Evolutionary conservation across 2,888 invertebrate species (phyloP).

Genomic region (Allygus modestus): DNA sequence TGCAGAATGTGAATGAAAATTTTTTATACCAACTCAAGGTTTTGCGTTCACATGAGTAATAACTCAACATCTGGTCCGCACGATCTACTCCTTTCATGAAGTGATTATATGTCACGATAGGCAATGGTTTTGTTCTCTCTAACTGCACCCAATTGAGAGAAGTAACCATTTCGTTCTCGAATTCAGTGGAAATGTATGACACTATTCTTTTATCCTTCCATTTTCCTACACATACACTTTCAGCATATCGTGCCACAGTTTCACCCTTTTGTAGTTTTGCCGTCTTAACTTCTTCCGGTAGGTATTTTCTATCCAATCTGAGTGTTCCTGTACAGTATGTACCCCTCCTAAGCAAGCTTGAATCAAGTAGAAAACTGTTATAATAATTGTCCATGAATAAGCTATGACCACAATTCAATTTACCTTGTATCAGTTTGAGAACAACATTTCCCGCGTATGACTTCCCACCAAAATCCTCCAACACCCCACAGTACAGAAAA

Average conservation of each 20-base stretch:
- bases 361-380: background rate
- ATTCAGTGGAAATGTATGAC: background rate
- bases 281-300: background rate
- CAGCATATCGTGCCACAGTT: background rate
- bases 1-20: background rate
- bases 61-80: too few species aligned
- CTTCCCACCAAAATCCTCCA: too few species aligned
- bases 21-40: background rate
- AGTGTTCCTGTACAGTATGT: background rate
- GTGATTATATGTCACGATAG: too few species aligned
- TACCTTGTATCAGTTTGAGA: background rate
- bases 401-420: background rate
- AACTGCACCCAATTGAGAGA: too few species aligned
- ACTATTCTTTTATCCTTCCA: background rate
- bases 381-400: background rate
- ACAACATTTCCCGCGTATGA: too few species aligned
- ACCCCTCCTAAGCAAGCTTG: background rate
- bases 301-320: background rate
- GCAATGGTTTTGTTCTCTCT: too few species aligned
- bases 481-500: too few species aligned
- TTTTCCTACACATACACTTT: background rate
- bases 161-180: background rate
- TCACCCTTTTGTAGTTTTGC: background rate
- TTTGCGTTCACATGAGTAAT: too few species aligned
- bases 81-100: too few species aligned